Percentiles rank a stretch among this genome's conserved stretches.
phyloP scores from a whole-genome alignment of 1,140 invertebrate species.

The Sipha flava region DNA sequence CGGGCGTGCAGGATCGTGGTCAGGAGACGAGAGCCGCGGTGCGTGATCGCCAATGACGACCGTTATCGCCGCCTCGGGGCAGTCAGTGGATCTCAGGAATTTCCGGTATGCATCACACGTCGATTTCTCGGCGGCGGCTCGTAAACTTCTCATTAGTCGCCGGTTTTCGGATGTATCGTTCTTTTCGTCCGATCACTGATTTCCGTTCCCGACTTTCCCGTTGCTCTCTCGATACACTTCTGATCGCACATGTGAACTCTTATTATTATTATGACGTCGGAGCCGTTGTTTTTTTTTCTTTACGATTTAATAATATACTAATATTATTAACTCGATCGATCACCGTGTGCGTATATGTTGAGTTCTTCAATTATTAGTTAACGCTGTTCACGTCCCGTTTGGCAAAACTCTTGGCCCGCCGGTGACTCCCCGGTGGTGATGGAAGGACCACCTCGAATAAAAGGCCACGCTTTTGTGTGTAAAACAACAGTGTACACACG shows the following conservation, averaged over 20 bases:
- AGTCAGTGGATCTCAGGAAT: background rate
- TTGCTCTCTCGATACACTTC: too few species aligned
- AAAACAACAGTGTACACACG: too few species aligned
- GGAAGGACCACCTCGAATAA: background rate
- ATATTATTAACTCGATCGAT: background rate
- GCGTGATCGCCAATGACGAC: background rate
- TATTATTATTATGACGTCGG: too few species aligned
- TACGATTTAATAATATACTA: too few species aligned
- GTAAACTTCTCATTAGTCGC: background rate
- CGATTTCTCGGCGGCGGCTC: background rate
- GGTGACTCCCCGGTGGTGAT: background rate
- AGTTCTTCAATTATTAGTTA: background rate
- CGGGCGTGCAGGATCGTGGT: background rate
- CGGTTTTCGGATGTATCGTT: too few species aligned
- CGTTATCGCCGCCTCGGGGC: background rate
- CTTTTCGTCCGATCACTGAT: too few species aligned
- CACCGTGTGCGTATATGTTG: background rate
- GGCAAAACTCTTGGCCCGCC: background rate
- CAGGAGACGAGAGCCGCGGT: background rate
- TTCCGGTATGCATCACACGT: slow-evolving; percentile 3
- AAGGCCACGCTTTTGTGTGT: too few species aligned
- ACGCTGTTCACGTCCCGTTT: background rate
- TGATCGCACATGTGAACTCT: too few species aligned
- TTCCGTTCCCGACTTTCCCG: too few species aligned
- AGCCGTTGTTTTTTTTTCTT: too few species aligned